Evolutionary conservation across 1,140 invertebrate species (phyloP), one percentile per base, ranked within the genome.

Genomic region (Thaumatotibia leucotreta): DNA sequence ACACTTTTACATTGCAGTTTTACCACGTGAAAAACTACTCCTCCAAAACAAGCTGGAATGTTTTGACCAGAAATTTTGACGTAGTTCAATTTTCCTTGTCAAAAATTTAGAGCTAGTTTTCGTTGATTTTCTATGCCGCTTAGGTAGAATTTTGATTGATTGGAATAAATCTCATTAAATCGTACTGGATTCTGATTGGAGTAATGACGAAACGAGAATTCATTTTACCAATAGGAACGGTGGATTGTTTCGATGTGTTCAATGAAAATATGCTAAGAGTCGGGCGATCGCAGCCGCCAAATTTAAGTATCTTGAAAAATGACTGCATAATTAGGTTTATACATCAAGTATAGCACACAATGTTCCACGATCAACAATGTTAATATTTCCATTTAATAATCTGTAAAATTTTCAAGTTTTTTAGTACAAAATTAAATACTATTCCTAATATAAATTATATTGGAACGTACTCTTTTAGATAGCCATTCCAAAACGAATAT

Each of bases 21-120:
- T 58, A 14, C 52, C 52, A 58, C 52, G 14, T 58, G 23, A 58
- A 45, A 69, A 65, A 66, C 65, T 62, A 72, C 64, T 69, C 54
- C 74, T 74, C 73, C 71, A 82, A 80, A 85, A 85, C 79, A 82
- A 80, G 73, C 66, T 58, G 68, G 35, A 74, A 77, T 85, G 81
- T 85, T 85, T 85, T 83, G 77, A 72, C 74, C 72, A 83, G 75
- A 73, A 73, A 14, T 58, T 83, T 83, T 85, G 79, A 85, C 77
- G 72, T 72, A 66, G 45, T 69, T 63, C 52, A 29, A 31, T 27
- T 27, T 29, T 58, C 52, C 52, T 58, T 58, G 52, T 58, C 52
- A 58, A 58, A 58, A 52, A 58, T 24, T 54, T 27, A 14, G n/a
- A 58, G 29, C 14, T 8, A 58, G 52, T 14, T 58, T 20, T 58